Evolutionary conservation across 2,113 vertebrate species (phyloP), one percentile per base, ranked within the genome.

Genomic region (Stegastes partitus): DNA sequence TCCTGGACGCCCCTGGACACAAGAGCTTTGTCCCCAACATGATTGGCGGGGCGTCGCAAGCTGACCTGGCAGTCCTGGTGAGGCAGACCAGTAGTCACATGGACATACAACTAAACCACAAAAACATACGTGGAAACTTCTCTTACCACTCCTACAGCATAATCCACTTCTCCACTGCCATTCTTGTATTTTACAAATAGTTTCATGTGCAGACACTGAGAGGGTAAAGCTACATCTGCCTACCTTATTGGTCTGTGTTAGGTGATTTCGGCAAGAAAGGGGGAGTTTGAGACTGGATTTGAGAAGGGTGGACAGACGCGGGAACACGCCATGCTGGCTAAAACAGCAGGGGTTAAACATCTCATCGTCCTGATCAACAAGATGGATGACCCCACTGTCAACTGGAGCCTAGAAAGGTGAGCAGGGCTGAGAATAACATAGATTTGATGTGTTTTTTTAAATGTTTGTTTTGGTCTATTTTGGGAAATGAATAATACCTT

Each of bases 21-120:
- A 99, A 99, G 94, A 99, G 98, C 94, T 99, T 99, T 89, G 98
- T 99, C 72, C 98, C 98, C 67, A 99, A 99, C 94, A 99, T 99
- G 98, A 99, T 99, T 45, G 98, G 98, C 53, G 98, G 98, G 22
- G 97, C 98, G 58, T 99, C 98, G 50, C 98, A 99, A 92, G 98
- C 98, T 63, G 98, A 99, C 87, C 93, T 99, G 90, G 98, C 98
- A 71, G 98, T 99, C 16, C 90, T 99, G 97, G 98, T 99, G 94
- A 96, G 96, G 77, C 7, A 1, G 18, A 70, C 11, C 44, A 25
- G 1, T 19, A 10, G 2, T n/a, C 12, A 55, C 25, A 3, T 10
- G n/a, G 5, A 42, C 62, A 14, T 2, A 34, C 11, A 61, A 54
- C 45, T 34, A 34, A 64, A 68, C 25, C 39, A 74, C 58, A 0